Percentiles rank a stretch among this genome's conserved stretches.
Evolutionary conservation across 2,888 invertebrate genomes (phyloP).

Genomic region (Tiliacea aurago): DNA sequence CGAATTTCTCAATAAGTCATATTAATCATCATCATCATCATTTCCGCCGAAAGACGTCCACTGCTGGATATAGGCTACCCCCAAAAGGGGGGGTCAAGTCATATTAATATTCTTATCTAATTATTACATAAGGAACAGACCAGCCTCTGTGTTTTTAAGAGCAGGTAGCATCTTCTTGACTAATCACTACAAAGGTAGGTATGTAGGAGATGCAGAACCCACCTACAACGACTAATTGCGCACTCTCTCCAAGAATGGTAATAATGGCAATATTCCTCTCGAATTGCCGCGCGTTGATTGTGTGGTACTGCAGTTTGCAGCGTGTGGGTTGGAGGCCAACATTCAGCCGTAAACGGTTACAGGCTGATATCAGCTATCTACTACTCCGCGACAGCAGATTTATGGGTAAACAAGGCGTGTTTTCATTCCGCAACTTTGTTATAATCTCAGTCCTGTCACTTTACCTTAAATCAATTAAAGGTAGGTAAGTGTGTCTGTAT

Average conservation of each 20-base stretch:
- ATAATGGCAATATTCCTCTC: not conserved
- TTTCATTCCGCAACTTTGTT: constrained; percentile 68
- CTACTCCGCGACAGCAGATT: constrained; percentile 47
- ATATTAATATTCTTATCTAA: constrained; percentile 39
- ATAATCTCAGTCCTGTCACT: constrained; percentile 47
- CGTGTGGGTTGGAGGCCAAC: constrained; percentile 40
- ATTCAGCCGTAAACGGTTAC: constrained; percentile 22
- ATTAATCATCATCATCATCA: no score
- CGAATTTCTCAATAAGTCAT: not conserved
- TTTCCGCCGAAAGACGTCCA: no score
- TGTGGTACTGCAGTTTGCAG: constrained; percentile 5
- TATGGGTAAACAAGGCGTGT: constrained; percentile 68
- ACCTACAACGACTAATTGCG: not conserved
- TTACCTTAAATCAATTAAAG: constrained; percentile 49
- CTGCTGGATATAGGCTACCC: no score
- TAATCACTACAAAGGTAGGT: not conserved
- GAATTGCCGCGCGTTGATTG: not conserved
- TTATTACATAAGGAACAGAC: constrained; percentile 24
- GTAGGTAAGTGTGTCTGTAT: constrained; percentile 34
- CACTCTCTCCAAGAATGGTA: not conserved
- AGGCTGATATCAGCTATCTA: constrained; percentile 46
- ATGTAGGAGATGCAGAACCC: not conserved
- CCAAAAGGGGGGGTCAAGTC: no score
- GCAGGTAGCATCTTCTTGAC: not conserved
- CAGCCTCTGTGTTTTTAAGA: not conserved